A percentile compares a stretch with the other conserved stretches of the same genome.
Evolutionary conservation across 1,140 invertebrate genomes (phyloP).

Genomic region (Drosophila ogumai): DNA sequence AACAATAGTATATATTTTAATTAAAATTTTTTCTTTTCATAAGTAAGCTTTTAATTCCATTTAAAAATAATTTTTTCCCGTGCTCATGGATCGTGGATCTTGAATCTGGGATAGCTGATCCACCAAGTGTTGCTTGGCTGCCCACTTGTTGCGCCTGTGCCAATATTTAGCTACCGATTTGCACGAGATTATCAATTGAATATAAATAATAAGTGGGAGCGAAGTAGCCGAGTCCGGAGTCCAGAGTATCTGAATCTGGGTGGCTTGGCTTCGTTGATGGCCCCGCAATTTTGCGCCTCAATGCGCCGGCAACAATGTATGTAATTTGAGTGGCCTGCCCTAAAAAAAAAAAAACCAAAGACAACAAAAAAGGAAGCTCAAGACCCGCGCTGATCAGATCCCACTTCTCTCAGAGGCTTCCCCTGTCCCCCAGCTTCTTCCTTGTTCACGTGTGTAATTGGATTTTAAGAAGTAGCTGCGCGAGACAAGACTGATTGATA

Average conservation of each 20-base stretch:
- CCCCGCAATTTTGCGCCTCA: constrained; percentile 68
- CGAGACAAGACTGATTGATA: constrained; percentile 71
- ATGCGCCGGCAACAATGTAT: constrained; percentile 63
- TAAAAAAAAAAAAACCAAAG: not conserved
- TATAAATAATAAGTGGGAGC: constrained; percentile 76
- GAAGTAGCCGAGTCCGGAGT: constrained; percentile 3
- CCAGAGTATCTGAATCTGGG: constrained; percentile 38
- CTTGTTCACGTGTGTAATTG: constrained; percentile 71
- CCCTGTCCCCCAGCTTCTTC: constrained; percentile 3
- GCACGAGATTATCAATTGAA: constrained; percentile 81
- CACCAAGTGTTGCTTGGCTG: constrained; percentile 24
- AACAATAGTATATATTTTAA: too few relatives aligned
- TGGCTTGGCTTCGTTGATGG: constrained; percentile 43
- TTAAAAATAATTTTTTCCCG: not conserved
- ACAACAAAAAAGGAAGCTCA: constrained; percentile 20
- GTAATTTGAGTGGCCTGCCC: constrained; percentile 69
- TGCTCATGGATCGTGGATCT: constrained; percentile 19
- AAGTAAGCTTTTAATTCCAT: not conserved
- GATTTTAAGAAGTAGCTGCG: constrained; percentile 80
- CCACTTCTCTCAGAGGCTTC: not conserved
- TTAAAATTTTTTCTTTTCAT: not conserved
- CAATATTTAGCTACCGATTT: constrained; percentile 81
- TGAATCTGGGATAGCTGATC: constrained; percentile 10
- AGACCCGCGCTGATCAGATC: constrained; percentile 48
- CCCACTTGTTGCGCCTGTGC: constrained; percentile 77